Evolutionary conservation across 2,797 vertebrate species (phyloP).

Genomic region (Phalloptychus januarius): DNA sequence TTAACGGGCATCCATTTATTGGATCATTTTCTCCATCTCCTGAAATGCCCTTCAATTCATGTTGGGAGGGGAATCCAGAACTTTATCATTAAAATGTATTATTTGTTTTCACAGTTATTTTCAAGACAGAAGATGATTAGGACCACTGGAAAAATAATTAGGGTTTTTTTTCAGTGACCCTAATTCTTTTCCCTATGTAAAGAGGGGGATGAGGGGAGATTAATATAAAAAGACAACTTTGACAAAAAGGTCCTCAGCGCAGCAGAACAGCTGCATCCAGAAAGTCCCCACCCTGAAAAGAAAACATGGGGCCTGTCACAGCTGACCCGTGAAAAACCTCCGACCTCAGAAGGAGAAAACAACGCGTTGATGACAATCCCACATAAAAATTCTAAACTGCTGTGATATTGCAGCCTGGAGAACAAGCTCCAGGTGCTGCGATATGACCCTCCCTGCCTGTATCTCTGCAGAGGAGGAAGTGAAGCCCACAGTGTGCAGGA

Average conservation of each 20-base stretch:
- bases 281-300: conserved; percentile 56
- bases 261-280: conserved; percentile 56
- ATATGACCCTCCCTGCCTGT: conserved; percentile 56
- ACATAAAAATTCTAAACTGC: not conserved
- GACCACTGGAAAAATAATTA: too few species aligned
- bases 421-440: conserved; percentile 50
- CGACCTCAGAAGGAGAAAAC: conserved; percentile 51
- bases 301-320: conserved; percentile 57
- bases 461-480: conserved; percentile 51
- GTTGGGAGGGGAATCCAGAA: accelerated
- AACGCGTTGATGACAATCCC: not conserved
- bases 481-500: conserved; percentile 29
- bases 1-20: not conserved
- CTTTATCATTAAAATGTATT: not conserved
- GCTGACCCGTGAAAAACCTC: conserved; percentile 46
- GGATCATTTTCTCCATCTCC: not conserved
- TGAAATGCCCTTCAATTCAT: not conserved
- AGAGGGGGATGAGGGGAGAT: not conserved
- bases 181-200: too few species aligned
- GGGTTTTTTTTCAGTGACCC: too few species aligned
- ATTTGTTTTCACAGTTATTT: not conserved
- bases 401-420: conserved; percentile 39
- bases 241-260: conserved; percentile 46
- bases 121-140: not conserved
- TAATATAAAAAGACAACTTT: conserved; percentile 41